Evolutionary conservation across 2,113 vertebrate species (phyloP).

Genomic region (Pseudopodoces humilis): DNA sequence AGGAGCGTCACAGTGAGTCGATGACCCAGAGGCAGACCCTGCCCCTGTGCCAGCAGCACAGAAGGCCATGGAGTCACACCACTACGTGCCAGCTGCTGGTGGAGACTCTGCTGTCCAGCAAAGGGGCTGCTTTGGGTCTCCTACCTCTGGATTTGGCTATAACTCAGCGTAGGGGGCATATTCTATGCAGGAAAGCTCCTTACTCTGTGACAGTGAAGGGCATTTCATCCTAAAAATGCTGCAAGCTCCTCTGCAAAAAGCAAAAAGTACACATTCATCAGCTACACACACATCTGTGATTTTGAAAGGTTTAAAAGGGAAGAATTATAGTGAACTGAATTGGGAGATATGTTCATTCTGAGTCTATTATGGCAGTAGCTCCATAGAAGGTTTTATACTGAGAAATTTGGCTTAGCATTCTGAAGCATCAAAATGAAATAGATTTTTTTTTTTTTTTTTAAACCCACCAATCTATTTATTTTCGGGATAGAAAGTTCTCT

Average conservation of each 20-base stretch:
- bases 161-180: not conserved
- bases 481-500: not conserved
- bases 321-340: not conserved
- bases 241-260: not conserved
- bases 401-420: not conserved
- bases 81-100: fast-evolving
- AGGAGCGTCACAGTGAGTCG: fast-evolving
- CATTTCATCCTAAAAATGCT: not conserved
- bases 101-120: not conserved
- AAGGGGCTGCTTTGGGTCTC: not conserved
- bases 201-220: not conserved
- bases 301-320: not conserved
- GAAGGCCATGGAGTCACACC: not conserved
- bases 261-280: not conserved
- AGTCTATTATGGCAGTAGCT: not conserved
- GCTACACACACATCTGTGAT: not conserved
- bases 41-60: not conserved
- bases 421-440: not conserved
- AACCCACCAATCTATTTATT: not conserved
- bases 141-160: not conserved
- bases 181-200: not conserved
- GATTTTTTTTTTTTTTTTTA: not conserved
- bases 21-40: not conserved
- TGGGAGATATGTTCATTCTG: not conserved
- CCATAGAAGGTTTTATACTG: not conserved